These are phyloP conservation scores for Drosophila takahashii DNA, from an alignment of 1,140 invertebrate species.

Conservation along the genomic window DNA sequence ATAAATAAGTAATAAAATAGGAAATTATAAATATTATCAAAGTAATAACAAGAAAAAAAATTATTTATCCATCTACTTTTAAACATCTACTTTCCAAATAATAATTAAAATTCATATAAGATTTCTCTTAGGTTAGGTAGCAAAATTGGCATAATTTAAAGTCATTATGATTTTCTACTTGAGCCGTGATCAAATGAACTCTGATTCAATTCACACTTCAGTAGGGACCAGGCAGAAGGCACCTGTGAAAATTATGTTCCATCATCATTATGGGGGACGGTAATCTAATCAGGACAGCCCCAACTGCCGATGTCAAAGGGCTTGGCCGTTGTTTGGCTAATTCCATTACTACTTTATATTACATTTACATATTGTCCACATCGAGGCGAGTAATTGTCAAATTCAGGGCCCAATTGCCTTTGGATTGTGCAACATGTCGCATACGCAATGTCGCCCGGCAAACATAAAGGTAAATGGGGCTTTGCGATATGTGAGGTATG, in stretches of 20 bases:
- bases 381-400: constrained; percentile 19
- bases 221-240: constrained; percentile 2
- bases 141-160: background rate
- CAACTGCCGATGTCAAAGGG: constrained; percentile 29
- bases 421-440: constrained; percentile 43
- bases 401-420: constrained; percentile 53
- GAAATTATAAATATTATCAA: too few relatives aligned
- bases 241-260: constrained; percentile 18
- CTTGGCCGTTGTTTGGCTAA: constrained; percentile 41
- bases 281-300: constrained; percentile 36
- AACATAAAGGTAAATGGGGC: constrained; percentile 16
- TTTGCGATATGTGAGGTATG: background rate
- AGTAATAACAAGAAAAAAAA: too few relatives aligned
- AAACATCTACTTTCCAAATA: background rate
- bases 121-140: background rate
- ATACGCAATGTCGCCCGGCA: constrained; percentile 32
- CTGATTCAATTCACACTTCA: constrained; percentile 37
- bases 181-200: constrained; percentile 16
- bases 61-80: too few relatives aligned
- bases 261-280: constrained; percentile 10
- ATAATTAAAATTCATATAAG: background rate
- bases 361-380: constrained; percentile 40
- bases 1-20: too few relatives aligned
- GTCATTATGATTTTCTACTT: constrained; percentile 4
- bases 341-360: constrained; percentile 59